Evolutionary conservation across 2,113 vertebrate species (phyloP).

Genomic region (Lycaon pictus): DNA sequence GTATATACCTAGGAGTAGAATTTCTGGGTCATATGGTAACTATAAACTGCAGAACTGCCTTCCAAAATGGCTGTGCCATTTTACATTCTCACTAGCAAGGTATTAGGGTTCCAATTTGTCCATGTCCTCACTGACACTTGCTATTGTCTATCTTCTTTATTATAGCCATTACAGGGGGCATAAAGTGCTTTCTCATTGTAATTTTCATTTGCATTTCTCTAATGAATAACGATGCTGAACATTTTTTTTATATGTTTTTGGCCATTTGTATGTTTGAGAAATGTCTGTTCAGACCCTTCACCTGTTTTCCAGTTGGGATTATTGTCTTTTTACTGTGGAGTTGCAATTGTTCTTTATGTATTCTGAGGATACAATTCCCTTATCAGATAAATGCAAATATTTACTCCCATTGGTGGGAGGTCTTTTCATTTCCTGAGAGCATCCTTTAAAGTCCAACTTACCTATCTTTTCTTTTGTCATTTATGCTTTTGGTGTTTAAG

Average conservation of each 20-base stretch:
- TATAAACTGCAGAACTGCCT: neutral
- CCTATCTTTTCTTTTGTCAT: conserved; percentile 10
- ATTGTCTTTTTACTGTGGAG: neutral
- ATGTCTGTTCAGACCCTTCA: neutral
- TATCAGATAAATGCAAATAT: conserved; percentile 40
- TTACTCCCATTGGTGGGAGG: neutral
- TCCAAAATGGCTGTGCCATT: neutral
- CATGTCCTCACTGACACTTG: neutral
- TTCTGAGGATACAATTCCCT: neutral
- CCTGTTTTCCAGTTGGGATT: neutral
- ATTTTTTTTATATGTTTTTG: neutral
- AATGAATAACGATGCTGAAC: neutral
- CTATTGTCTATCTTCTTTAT: neutral
- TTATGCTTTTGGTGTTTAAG: neutral
- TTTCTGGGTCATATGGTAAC: neutral
- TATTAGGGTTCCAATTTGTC: neutral
- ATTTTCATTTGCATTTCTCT: conserved; percentile 14
- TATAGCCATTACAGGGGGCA: neutral
- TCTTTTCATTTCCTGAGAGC: neutral
- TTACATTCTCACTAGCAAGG: neutral
- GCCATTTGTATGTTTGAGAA: neutral
- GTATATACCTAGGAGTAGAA: neutral
- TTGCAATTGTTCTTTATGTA: conserved; percentile 7
- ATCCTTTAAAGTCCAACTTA: conserved; percentile 23
- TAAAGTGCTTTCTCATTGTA: neutral